Evolutionary conservation across 2,113 vertebrate species (phyloP).

Genomic region (Notarius lentiginosus): DNA sequence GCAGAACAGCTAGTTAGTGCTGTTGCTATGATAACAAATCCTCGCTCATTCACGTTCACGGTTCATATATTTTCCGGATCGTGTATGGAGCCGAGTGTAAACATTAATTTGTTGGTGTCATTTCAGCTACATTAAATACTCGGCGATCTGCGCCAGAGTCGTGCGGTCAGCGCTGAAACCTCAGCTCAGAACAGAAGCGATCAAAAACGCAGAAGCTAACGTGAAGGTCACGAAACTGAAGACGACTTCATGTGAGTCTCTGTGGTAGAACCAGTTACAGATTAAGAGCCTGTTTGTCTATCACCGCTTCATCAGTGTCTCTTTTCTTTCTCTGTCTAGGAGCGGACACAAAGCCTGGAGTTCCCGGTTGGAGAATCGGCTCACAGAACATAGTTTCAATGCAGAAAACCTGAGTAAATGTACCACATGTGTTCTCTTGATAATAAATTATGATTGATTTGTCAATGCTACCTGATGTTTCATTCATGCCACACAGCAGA

Average conservation of each 20-base stretch:
- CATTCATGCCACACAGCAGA: background rate
- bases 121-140: constrained; percentile 52
- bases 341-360: background rate
- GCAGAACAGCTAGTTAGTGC: background rate
- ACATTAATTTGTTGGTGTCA: background rate
- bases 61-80: background rate
- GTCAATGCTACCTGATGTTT: background rate
- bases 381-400: background rate
- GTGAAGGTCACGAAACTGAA: constrained; percentile 82
- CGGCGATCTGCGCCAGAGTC: constrained; percentile 81
- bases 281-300: background rate
- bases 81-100: background rate
- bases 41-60: background rate
- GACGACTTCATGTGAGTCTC: constrained; percentile 72
- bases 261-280: too few species aligned
- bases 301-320: background rate
- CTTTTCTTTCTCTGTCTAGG: constrained; percentile 15
- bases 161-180: constrained; percentile 88
- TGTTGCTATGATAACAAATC: background rate
- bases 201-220: constrained; percentile 74
- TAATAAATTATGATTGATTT: constrained; percentile 51
- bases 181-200: constrained; percentile 74
- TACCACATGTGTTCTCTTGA: constrained; percentile 15
- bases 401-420: background rate
- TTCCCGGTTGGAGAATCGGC: background rate